Base-by-base conservation (phyloP, 1,140 invertebrate genomes). In the Heliconius hewitsoni region DNA sequence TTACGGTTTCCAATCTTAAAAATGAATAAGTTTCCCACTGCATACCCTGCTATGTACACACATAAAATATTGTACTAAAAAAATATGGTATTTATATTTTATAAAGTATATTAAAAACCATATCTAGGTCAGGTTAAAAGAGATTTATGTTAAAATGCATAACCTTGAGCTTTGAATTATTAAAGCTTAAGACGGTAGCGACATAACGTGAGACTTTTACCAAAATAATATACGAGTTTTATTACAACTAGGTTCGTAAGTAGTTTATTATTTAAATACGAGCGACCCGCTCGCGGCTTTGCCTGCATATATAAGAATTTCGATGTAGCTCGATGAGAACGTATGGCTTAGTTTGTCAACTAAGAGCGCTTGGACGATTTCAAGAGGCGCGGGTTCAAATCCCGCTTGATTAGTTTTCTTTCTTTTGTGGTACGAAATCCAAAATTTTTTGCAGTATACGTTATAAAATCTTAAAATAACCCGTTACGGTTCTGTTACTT, bases 161-260 rank as follows among this genome's bases (percentile, higher is more conserved):
- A 66, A 30, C 60, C 60, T 66, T 66, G 60, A 66, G 60, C 60
- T 66, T 66, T 66, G 27, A 66, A 66, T 66, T 66, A 66, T 66
- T 66, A 66, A 66, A 66, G 60, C 60, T 66, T 66, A 30, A 66
- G 27, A 27, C 60, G 60, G 27, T 66, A 66, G 60, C 4, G 27
- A 66, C 60, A n/a, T 27, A 30, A 66, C 60, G 60, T 66, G 60
- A 66, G 60, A 66, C 23, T 66, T 66, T 30, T 66, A 66, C 60
- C 27, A 27, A 66, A 66, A 16, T 4, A 66, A 16, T 66, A 27
- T 60, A 27, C 3, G 8, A 34, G 2, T 11, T 8, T 57, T 23
- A 57, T 57, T 57, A 23, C 42, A 46, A 13, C 13, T 57, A 57
- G 19, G 19, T 57, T 23, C 9, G 2, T 57, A 23, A 9, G 8